Conservation (phyloP, 2,888 invertebrate genomes). For the Chorisops tibialis region DNA sequence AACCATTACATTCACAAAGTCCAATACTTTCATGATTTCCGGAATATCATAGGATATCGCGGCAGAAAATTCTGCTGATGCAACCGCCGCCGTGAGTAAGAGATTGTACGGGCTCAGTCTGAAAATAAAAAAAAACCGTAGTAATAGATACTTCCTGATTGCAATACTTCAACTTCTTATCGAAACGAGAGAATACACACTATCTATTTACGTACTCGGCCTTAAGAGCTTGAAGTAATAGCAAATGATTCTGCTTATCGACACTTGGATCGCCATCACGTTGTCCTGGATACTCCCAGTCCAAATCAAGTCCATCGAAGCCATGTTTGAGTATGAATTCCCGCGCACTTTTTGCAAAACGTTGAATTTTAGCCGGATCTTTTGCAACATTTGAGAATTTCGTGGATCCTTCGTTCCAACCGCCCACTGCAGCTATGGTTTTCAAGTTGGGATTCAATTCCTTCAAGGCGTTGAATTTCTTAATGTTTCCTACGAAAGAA, state of each 20-base stretch:
- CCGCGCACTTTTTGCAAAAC: slow-evolving; percentile 41
- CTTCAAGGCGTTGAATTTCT: slow-evolving; percentile 49
- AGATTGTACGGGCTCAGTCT: slow-evolving; percentile 55
- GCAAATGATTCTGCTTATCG: slow-evolving; percentile 46
- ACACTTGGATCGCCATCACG: slow-evolving; percentile 43
- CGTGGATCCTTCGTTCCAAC: slow-evolving; percentile 55
- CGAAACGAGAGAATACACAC: background rate
- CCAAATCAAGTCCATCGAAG: slow-evolving; percentile 61
- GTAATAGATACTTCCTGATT: too few relatives aligned
- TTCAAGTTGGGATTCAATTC: slow-evolving; percentile 49
- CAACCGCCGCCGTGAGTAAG: slow-evolving; percentile 59
- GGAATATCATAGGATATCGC: slow-evolving; percentile 59
- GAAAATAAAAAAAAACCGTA: background rate
- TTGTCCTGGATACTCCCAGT: slow-evolving; percentile 61
- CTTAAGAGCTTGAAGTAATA: slow-evolving; percentile 42
- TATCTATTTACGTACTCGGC: slow-evolving; percentile 36
- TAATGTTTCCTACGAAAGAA: slow-evolving; percentile 41
- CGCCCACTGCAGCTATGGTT: slow-evolving; percentile 51
- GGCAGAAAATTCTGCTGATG: slow-evolving; percentile 55
- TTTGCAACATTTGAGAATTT: slow-evolving; percentile 54
- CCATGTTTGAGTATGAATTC: slow-evolving; percentile 44
- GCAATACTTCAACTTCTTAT: background rate
- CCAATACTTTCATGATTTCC: slow-evolving; percentile 56
- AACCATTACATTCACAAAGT: slow-evolving; percentile 69
- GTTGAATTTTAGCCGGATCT: slow-evolving; percentile 42